phyloP scores from a whole-genome alignment of 2,113 vertebrate species.

The Zonotrichia leucophrys region DNA sequence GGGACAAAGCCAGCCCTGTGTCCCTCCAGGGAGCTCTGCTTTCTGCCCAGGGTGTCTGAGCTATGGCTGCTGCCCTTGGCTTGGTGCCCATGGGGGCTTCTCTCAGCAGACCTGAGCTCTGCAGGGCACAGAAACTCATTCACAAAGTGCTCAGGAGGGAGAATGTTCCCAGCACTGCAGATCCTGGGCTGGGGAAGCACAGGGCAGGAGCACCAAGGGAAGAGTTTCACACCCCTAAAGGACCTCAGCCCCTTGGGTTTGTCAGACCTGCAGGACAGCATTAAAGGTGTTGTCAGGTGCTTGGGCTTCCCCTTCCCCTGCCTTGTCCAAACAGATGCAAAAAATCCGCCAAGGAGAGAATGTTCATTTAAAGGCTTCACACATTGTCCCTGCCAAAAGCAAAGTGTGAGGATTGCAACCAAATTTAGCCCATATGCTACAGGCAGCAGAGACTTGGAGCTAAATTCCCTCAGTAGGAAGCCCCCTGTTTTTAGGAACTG shows the following conservation, averaged over 20 bases:
- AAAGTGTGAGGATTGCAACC: not conserved
- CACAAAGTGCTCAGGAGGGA: not conserved
- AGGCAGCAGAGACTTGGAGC: not conserved
- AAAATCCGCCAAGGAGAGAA: not conserved
- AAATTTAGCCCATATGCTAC: not conserved
- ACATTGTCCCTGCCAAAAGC: not conserved
- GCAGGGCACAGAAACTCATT: not conserved
- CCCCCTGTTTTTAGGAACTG: not conserved
- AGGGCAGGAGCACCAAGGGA: not conserved
- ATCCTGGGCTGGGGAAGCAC: not conserved
- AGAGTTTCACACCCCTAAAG: not conserved
- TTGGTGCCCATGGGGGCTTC: not conserved
- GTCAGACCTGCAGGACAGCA: not conserved
- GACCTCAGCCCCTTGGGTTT: not conserved
- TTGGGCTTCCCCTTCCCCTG: not conserved
- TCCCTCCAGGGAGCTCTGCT: not conserved
- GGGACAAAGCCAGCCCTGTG: not conserved
- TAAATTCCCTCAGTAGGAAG: not conserved
- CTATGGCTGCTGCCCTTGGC: not conserved
- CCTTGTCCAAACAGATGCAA: not conserved
- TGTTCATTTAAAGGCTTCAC: constrained; percentile 25
- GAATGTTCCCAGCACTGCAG: not conserved
- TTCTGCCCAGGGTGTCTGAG: not conserved
- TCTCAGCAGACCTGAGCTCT: not conserved
- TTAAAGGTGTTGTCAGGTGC: not conserved